phyloP scores from a whole-genome alignment of 2,888 invertebrate genomes.

The Heliconius hortense region DNA sequence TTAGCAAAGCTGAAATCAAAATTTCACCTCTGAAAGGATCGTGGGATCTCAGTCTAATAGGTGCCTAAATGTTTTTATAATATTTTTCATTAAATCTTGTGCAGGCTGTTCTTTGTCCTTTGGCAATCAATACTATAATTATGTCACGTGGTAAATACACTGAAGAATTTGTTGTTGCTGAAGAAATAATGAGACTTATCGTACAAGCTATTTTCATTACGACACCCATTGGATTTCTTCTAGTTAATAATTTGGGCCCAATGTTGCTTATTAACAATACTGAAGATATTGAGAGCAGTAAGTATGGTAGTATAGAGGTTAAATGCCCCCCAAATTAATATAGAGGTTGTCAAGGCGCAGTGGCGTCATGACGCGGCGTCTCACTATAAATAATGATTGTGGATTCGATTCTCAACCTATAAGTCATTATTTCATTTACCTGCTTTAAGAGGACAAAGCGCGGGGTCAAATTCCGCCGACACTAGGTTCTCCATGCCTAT shows the following conservation, averaged over 20 bases:
- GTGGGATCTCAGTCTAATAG: too few relatives aligned
- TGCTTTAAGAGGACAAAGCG: too few relatives aligned
- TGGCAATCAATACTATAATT: slow-evolving; percentile 74
- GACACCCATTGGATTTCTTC: slow-evolving; percentile 67
- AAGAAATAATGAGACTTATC: slow-evolving; percentile 58
- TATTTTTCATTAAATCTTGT: slow-evolving; percentile 44
- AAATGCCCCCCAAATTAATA: not conserved
- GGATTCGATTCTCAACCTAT: too few relatives aligned
- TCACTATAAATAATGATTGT: too few relatives aligned
- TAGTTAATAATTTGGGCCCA: slow-evolving; percentile 65
- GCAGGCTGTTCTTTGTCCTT: slow-evolving; percentile 82
- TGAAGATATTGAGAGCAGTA: slow-evolving; percentile 40
- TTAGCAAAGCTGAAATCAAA: too few relatives aligned
- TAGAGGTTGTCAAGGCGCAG: too few relatives aligned
- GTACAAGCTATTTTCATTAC: slow-evolving; percentile 69
- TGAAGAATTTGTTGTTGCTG: slow-evolving; percentile 57
- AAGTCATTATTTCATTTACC: too few relatives aligned
- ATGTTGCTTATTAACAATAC: slow-evolving; percentile 51
- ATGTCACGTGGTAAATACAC: slow-evolving; percentile 48
- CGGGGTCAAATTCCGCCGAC: too few relatives aligned
- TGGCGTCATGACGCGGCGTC: too few relatives aligned
- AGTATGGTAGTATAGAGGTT: too few relatives aligned
- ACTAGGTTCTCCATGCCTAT: too few relatives aligned
- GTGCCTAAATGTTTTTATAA: not conserved
- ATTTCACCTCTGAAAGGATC: too few relatives aligned